Percentiles rank a stretch among this genome's conserved stretches.
Conservation (phyloP, 2,797 vertebrate species). For the Tiaroga cobitis region DNA sequence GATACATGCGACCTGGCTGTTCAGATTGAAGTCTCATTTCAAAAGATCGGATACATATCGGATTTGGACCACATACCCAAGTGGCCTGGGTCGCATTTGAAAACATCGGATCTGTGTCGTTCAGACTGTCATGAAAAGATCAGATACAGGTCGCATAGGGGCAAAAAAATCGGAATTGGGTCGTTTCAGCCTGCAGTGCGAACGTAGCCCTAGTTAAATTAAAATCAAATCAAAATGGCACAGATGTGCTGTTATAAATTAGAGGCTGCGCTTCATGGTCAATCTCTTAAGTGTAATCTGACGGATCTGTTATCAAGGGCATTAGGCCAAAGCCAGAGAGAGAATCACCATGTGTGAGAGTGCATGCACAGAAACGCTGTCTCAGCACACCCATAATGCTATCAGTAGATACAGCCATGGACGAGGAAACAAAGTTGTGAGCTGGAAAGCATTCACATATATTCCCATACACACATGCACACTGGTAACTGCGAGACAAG, state of each 20-base stretch:
- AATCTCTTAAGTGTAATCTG: conserved; percentile 42
- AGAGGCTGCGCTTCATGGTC: conserved; percentile 4
- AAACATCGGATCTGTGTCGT: too few species aligned
- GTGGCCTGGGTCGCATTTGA: too few species aligned
- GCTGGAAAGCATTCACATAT: conserved; percentile 1
- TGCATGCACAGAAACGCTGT: conserved; percentile 40
- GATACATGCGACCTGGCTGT: too few species aligned
- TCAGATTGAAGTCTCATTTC: too few species aligned
- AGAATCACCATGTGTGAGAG: conserved; percentile 46
- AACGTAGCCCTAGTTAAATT: too few species aligned
- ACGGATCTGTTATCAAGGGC: conserved; percentile 38
- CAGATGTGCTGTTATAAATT: conserved; percentile 2
- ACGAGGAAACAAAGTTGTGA: conserved; percentile 20
- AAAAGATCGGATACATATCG: too few species aligned
- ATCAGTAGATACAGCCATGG: conserved; percentile 37
- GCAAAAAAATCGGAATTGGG: too few species aligned
- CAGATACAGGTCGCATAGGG: too few species aligned
- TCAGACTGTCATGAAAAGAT: too few species aligned
- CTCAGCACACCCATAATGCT: conserved; percentile 49
- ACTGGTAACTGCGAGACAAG: neutral
- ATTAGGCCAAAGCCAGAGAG: conserved; percentile 48
- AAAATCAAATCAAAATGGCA: conserved; percentile 18
- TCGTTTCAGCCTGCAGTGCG: too few species aligned
- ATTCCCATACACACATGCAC: conserved; percentile 17
- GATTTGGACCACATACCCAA: too few species aligned